Conservation (phyloP, 1,140 invertebrate genomes). For the Thaumetopoea pityocampa region DNA sequence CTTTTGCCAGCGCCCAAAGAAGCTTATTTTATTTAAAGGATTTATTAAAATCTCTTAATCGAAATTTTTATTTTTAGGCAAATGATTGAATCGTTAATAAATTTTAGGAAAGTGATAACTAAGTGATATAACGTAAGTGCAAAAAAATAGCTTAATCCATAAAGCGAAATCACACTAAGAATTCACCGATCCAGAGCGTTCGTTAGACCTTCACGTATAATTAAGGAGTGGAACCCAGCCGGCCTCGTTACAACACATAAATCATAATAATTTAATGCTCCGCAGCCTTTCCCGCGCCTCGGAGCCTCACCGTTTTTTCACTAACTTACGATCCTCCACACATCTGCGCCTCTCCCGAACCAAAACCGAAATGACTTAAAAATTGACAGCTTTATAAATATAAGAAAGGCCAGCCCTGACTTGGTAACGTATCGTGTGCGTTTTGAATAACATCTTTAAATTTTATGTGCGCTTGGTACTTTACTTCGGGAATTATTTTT, state of each 20-base stretch:
- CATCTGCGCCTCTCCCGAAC: conserved; percentile 57
- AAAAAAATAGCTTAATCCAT: no score
- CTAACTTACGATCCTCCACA: conserved; percentile 42
- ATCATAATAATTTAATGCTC: conserved; percentile 73
- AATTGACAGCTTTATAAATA: conserved; percentile 71
- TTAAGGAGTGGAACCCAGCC: conserved; percentile 49
- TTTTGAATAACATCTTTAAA: conserved; percentile 14
- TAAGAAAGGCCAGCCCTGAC: conserved; percentile 31
- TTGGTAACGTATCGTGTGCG: conserved; percentile 6
- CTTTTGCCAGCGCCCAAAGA: no score
- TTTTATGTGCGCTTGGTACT: conserved; percentile 22
- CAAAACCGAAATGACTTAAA: conserved; percentile 49
- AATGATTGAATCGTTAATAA: no score
- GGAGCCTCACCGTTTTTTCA: conserved; percentile 38
- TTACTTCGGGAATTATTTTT: background rate
- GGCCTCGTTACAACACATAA: conserved; percentile 65
- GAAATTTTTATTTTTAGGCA: no score
- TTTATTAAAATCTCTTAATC: no score
- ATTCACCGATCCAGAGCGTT: no score
- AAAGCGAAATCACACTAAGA: no score
- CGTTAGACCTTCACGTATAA: conserved; percentile 66
- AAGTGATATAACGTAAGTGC: no score
- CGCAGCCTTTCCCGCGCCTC: conserved; percentile 45
- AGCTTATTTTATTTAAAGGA: no score
- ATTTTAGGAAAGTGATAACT: no score